Conservation (phyloP, 1,140 invertebrate species). For the Asobara japonica region DNA sequence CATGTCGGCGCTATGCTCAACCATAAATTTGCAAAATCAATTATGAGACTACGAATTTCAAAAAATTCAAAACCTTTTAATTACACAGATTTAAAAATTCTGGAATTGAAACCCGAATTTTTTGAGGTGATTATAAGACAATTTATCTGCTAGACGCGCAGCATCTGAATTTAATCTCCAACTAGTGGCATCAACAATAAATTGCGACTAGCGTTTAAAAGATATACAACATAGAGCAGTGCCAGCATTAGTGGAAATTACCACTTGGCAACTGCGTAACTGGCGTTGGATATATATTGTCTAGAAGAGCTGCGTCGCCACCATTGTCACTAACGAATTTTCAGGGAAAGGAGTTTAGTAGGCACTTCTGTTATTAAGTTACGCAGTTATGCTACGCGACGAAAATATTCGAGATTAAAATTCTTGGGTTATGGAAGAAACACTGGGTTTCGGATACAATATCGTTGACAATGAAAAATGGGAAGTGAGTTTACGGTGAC, state of each 20-base stretch:
- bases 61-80: too few relatives aligned
- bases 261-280: conserved; percentile 49
- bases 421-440: neutral
- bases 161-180: conserved; percentile 43
- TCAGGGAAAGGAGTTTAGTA: conserved; percentile 23
- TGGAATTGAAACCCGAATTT: too few relatives aligned
- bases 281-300: conserved; percentile 13
- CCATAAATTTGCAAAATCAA: too few relatives aligned
- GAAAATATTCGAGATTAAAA: conserved; percentile 55
- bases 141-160: too few relatives aligned
- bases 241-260: conserved; percentile 56
- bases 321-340: neutral
- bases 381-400: conserved; percentile 47
- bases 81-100: too few relatives aligned
- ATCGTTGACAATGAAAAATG: neutral
- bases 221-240: conserved; percentile 41
- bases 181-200: conserved; percentile 35
- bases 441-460: neutral
- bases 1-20: too few relatives aligned
- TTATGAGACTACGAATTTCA: too few relatives aligned
- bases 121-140: too few relatives aligned
- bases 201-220: conserved; percentile 43
- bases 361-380: conserved; percentile 55
- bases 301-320: neutral
- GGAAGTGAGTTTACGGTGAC: conserved; percentile 35